Base-by-base conservation (phyloP, 2,797 vertebrate species). In the Sebastes itinus region DNA sequence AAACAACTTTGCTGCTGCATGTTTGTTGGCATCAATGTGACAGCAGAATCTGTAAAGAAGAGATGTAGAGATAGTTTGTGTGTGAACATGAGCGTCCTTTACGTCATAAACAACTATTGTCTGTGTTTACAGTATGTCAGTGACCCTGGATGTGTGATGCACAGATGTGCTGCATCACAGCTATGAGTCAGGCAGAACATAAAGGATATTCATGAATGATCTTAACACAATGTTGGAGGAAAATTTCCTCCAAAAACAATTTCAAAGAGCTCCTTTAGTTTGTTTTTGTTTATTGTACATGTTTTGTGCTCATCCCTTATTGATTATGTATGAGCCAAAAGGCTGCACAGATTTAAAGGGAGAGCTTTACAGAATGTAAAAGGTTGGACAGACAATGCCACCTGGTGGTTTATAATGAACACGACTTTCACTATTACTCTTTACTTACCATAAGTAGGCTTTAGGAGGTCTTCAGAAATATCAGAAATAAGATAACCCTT, bases 1-100 rank as follows among this genome's bases (percentile, higher is more conserved):
- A 81, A 77, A 86, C 83, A 79, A 83, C 63, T 78, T 75, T 49
- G 74, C 78, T 77, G 67, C 74, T 74, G 77, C 42, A 28, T 68
- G 18, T 84, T 72, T 61, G 67, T 68, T 32, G 59, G 68, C 73
- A 70, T 81, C 70, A 42, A 2, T n/a, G 16, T 58, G 42, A 84
- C 72, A 16, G 27, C 58, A 68, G 35, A 33, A 79, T 71, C 25
- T 68, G 30, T 35, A 9, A 59, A 30, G 54, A 66, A 38, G 49
- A 54, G 58, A 38, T 10, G 7, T 1, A 54, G 18, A 78, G 35
- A 13, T 7, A 0, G 4, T 72, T 79, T 23, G 46, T 68, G 68
- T 66, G 62, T 77, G 33, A 8, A 28, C 33, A 67, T 63, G 33
- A 22, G 49, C 10, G 23, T 42, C 6, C 33, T 81, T 27, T n/a